Conservation (phyloP, 2,113 vertebrate species). For the Barnardius zonarius region DNA sequence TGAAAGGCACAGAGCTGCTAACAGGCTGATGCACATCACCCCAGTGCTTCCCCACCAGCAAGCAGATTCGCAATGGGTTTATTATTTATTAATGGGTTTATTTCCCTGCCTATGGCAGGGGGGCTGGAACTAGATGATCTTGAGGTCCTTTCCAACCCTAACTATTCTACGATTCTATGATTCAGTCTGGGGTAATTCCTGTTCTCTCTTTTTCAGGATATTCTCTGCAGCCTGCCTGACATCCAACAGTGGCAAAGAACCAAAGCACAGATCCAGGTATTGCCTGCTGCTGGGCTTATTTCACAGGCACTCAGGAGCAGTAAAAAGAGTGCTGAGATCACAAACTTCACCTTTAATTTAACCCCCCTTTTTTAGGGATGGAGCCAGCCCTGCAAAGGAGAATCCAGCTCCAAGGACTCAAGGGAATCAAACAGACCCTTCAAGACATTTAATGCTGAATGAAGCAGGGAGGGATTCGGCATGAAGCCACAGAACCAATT, state of each 20-base stretch:
- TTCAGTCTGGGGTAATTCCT: neutral
- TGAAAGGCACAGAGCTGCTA: neutral
- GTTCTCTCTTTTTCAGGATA: neutral
- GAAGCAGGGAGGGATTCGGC: neutral
- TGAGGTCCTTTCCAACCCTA: no score
- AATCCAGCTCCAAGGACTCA: neutral
- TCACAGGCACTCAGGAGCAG: neutral
- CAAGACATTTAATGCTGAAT: neutral
- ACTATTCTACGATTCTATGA: no score
- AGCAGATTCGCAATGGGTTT: neutral
- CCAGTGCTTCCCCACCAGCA: rapidly evolving
- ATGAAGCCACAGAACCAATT: neutral
- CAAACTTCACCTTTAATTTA: neutral
- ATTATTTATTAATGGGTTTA: no score
- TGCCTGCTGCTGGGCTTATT: neutral
- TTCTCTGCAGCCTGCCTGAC: neutral
- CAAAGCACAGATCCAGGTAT: neutral
- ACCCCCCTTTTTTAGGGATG: neutral
- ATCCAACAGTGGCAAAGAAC: neutral
- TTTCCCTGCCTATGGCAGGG: no score
- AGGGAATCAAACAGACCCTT: neutral
- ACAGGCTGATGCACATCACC: neutral
- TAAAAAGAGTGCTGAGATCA: neutral
- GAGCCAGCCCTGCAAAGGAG: neutral
- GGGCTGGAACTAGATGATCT: no score